Base-by-base conservation (phyloP, 2,113 vertebrate species). In the Ictalurus punctatus region DNA sequence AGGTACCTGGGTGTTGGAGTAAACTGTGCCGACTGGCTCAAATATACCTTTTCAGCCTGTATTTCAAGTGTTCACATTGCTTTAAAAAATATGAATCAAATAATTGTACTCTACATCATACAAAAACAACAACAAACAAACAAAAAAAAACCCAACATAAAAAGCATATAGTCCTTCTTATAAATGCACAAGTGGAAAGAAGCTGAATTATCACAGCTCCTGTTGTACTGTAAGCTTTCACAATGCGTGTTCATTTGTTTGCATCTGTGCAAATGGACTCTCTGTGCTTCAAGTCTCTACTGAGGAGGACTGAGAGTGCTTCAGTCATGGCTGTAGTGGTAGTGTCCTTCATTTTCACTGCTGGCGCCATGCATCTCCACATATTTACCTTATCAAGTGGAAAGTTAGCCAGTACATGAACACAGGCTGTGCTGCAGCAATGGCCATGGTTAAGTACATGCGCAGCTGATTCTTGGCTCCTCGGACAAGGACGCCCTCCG, bases 321-420 rank as follows among this genome's bases (percentile, higher is more conserved):
- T 83, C 73, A 54, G 48, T 88, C 61, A 37, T 76, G 88, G 65
- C 78, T 86, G 84, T 69, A 37, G 67, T 78, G 88, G 54, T 27
- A 4, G 52, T 17, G 89, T 88, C 80, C 84, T 73, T 82, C 37
- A 12, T 69, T 14, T 27, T 83, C 12, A 6, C 9, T 56, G 56
- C 37, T 67, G 16, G n/a, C 34, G 61, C 14, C 73, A 25, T 65
- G 88, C 21, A 8, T 17, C 0, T 79, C 37, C 58, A 14, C 73
- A 48, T 52, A 88, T 87, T 95, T 96, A 98, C 94, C 96, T 95
- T 92, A 98, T 90, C 69, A 98, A 96, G 91, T 98, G 97, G 91
- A 95, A 97, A n/a, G 97, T 98, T 92, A 98, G 95, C 97, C 97
- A 98, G 96, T 97, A 98, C 97, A 98, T 98, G 93, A 98, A 96